Conservation (phyloP, 1,140 invertebrate species). For the Sminthurinus signatus region DNA sequence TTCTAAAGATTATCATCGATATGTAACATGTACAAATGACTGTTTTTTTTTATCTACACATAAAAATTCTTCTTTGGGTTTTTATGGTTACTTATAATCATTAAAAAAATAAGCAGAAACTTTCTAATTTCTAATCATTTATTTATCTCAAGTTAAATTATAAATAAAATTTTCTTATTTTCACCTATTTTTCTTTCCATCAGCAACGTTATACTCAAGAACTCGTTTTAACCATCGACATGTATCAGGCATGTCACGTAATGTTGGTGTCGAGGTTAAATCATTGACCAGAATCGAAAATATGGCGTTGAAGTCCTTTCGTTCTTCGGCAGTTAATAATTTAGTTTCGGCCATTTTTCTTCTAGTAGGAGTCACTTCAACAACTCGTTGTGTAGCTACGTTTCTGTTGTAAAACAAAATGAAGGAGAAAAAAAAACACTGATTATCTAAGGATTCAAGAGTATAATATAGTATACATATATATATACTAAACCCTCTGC, state of each 20-base stretch:
- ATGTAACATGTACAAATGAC: too few species aligned
- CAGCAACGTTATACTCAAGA: conserved; percentile 73
- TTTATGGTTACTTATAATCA: neutral
- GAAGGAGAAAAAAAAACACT: too few species aligned
- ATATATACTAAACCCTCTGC: too few species aligned
- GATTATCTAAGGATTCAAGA: too few species aligned
- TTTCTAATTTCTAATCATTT: too few species aligned
- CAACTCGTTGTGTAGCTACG: neutral
- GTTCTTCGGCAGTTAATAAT: conserved; percentile 60
- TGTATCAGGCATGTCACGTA: conserved; percentile 33
- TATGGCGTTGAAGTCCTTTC: conserved; percentile 73
- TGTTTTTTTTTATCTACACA: too few species aligned
- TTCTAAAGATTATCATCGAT: too few species aligned
- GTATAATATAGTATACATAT: too few species aligned
- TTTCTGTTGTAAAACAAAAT: neutral
- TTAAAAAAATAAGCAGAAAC: too few species aligned
- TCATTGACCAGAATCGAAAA: conserved; percentile 76
- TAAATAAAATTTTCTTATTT: neutral
- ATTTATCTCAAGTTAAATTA: too few species aligned
- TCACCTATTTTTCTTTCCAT: conserved; percentile 58
- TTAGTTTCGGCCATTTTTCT: conserved; percentile 23
- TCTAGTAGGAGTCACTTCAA: too few species aligned
- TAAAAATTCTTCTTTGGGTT: too few species aligned
- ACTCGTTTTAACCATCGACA: conserved; percentile 49
- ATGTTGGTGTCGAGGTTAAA: conserved; percentile 56